Evolutionary conservation across 2,888 invertebrate genomes (phyloP), one percentile per base, ranked within the genome.

Genomic region (Nipponacmea schrenckii): DNA sequence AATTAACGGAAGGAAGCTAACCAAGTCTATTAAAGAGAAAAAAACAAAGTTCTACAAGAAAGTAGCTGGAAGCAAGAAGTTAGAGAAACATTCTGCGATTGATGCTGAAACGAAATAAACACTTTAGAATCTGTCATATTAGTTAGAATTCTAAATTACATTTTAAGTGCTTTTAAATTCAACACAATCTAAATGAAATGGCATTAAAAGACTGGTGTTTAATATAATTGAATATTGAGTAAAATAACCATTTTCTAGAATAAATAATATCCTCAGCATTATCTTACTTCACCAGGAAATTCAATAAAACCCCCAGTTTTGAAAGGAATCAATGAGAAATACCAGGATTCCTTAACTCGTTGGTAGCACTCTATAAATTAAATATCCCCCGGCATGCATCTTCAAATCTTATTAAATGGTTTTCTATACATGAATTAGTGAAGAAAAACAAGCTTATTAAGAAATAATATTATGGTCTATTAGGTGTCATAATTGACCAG

Each of bases 1-100:
- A 56, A 24, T 24, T 24, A 56, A 20, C 56, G 56, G 56, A 56
- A 66, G 66, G 66, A 66, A 66, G 66, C 26, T 15, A 46, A 31
- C 27, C 24, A 44, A n/a, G 24, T n/a, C 7, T 66, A 31, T 44
- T 14, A 45, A 44, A 66, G 66, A 44, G 46, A 44, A 46, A 66
- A 66, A 66, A 44, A 66, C 66, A 44, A 39, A 45, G 31, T 24
- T 44, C 45, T 24, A 46, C 66, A 66, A 31, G 44, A 44, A n/a
- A n/a, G 26, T 27, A 27, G 26, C 31, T 44, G 44, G 46, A 24
- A 31, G 66, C 66, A 20, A 17, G 44, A 46, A 14, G 45, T 24
- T n/a, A 44, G 44, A 66, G 44, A 64, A 66, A 66, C 44, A 44
- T 44, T 17, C 39, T n/a, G 66, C 44, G 46, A 66, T 45, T 24